A percentile compares a stretch with the other conserved stretches of the same genome.
phyloP scores from a whole-genome alignment of 2,113 vertebrate species.

The Strix uralensis region DNA sequence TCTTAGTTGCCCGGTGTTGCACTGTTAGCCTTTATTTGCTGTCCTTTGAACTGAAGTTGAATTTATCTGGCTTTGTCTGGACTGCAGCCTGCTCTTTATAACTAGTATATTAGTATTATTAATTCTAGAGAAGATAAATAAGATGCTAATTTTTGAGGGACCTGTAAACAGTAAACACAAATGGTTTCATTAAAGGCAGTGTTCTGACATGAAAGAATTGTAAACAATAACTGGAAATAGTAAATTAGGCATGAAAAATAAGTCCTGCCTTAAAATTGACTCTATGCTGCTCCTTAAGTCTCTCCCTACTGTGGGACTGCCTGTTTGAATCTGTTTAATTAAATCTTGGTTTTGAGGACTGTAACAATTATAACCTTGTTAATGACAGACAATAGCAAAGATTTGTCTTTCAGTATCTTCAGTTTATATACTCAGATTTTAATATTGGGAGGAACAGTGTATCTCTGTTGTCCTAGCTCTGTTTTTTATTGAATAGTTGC shows the following conservation, averaged over 20 bases:
- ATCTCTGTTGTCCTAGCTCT: not conserved
- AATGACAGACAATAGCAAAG: not conserved
- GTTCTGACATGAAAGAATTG: not conserved
- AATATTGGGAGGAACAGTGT: not conserved
- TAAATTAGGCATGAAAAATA: not conserved
- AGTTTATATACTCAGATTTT: not conserved
- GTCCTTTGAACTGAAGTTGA: not conserved
- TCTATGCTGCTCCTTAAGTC: not conserved
- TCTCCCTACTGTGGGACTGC: not conserved
- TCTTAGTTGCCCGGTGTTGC: fast-evolving
- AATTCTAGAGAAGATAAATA: not conserved
- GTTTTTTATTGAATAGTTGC: not conserved
- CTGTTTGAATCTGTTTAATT: not conserved
- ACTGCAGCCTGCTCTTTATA: not conserved
- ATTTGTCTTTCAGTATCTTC: not conserved
- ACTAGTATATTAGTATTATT: not conserved
- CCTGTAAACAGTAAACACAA: not conserved
- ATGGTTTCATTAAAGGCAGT: not conserved
- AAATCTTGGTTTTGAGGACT: not conserved
- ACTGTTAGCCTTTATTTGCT: not conserved
- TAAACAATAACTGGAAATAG: constrained; percentile 8
- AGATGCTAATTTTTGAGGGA: not conserved
- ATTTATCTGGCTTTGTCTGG: not conserved
- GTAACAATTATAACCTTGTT: not conserved
- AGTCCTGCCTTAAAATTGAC: not conserved